Conservation (phyloP, 2,888 invertebrate genomes). For the Nephrotoma flavescens region DNA sequence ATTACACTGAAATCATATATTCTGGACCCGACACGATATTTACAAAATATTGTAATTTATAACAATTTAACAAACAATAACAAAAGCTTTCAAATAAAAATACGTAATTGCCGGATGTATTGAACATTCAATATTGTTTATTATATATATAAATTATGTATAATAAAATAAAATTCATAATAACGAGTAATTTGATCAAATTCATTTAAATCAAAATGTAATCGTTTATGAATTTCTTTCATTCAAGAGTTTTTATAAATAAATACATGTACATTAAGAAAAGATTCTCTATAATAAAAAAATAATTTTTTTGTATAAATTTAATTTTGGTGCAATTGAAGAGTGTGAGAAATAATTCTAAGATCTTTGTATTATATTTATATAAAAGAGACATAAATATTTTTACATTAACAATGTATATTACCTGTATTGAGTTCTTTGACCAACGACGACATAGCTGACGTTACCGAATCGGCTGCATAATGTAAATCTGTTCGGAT, state of each 20-base stretch:
- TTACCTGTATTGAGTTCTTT: constrained; percentile 81
- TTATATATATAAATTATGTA: not conserved
- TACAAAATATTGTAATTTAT: not conserved
- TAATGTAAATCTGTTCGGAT: constrained; percentile 78
- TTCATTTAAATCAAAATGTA: not conserved
- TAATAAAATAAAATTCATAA: not conserved
- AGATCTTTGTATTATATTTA: constrained; percentile 3
- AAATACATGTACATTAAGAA: not conserved
- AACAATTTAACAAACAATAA: not conserved
- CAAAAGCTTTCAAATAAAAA: not conserved
- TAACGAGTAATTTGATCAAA: not conserved
- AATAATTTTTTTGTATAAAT: not conserved
- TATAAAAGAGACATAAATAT: not conserved
- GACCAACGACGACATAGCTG: constrained; percentile 94
- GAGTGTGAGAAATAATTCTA: constrained; percentile 3
- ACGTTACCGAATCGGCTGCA: constrained; percentile 94
- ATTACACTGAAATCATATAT: constrained; percentile 8
- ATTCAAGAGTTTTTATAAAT: not conserved
- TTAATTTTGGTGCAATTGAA: not conserved
- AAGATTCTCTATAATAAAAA: not conserved
- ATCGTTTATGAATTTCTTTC: not conserved
- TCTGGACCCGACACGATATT: not conserved
- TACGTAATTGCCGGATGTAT: not conserved
- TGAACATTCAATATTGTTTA: not conserved
- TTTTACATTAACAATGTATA: not conserved